Percentiles rank a stretch among this genome's conserved stretches.
Conservation (phyloP, 1,140 invertebrate species). For the Heliconius himera region DNA sequence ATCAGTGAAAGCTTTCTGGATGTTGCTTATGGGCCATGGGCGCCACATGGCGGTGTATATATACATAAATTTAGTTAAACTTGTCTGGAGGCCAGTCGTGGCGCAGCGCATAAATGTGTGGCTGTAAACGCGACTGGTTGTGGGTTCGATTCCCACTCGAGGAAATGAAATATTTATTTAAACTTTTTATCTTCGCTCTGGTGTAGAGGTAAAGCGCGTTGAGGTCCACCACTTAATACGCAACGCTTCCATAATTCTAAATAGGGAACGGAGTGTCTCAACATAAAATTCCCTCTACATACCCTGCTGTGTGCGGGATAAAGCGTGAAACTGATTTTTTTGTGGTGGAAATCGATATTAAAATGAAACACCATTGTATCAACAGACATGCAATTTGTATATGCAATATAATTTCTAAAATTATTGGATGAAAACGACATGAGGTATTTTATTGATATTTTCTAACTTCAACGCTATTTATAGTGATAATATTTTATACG, state of each 20-base stretch:
- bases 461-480: conserved; percentile 5
- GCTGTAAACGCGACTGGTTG: background rate
- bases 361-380: background rate
- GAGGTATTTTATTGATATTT: conserved; percentile 17
- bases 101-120: too few species aligned
- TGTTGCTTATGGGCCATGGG: conserved; percentile 17
- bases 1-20: conserved; percentile 38
- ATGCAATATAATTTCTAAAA: background rate
- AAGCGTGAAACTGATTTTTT: too few species aligned
- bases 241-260: too few species aligned
- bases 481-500: conserved; percentile 1
- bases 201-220: too few species aligned
- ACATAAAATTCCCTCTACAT: too few species aligned
- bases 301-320: too few species aligned
- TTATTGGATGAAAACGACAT: background rate
- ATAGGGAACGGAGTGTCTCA: too few species aligned
- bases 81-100: background rate
- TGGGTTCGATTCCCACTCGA: too few species aligned
- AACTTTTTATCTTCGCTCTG: too few species aligned
- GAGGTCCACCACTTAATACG: too few species aligned
- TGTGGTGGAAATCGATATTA: background rate
- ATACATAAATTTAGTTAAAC: conserved; percentile 26
- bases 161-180: too few species aligned
- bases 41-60: conserved; percentile 34
- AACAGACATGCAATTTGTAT: background rate